A percentile compares a stretch with the other conserved stretches of the same genome.
Evolutionary conservation across 2,888 invertebrate genomes (phyloP).

Genomic region (Drosophila robusta): DNA sequence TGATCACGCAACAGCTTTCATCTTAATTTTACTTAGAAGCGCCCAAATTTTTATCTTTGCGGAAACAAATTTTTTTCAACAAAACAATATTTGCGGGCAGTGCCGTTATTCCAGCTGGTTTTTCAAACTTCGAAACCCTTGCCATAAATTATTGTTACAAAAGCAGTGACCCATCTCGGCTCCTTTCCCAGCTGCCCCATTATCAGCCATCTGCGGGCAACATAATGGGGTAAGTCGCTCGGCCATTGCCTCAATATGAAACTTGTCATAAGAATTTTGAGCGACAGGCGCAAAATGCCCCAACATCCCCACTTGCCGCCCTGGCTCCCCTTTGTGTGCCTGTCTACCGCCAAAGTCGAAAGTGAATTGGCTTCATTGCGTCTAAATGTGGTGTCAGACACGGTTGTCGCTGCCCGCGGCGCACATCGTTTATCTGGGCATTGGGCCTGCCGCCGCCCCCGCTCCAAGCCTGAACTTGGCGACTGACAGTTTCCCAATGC

Average conservation of each 20-base stretch:
- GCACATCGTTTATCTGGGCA: slow-evolving; percentile 49
- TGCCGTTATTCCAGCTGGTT: neutral
- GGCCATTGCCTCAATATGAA: slow-evolving; percentile 16
- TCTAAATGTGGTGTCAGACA: slow-evolving; percentile 73
- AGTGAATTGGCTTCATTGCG: slow-evolving; percentile 77
- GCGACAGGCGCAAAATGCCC: slow-evolving; percentile 37
- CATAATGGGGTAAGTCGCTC: slow-evolving; percentile 21
- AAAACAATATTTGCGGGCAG: too few relatives aligned
- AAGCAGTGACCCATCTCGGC: neutral
- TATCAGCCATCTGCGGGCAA: slow-evolving; percentile 30
- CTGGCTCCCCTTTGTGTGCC: neutral
- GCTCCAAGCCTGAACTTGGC: slow-evolving; percentile 45
- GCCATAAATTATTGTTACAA: neutral
- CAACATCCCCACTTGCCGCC: neutral
- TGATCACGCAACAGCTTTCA: too few relatives aligned
- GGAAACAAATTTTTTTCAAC: too few relatives aligned
- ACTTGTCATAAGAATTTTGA: slow-evolving; percentile 54
- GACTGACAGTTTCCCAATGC: slow-evolving; percentile 70
- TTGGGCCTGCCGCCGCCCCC: neutral
- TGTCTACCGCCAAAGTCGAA: slow-evolving; percentile 26
- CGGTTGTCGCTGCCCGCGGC: slow-evolving; percentile 21
- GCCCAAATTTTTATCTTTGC: too few relatives aligned
- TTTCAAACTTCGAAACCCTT: neutral
- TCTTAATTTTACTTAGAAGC: too few relatives aligned
- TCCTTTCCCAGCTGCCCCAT: slow-evolving; percentile 13